phyloP scores from a whole-genome alignment of 2,888 invertebrate species.

The Zhuqinia jingwanae region DNA sequence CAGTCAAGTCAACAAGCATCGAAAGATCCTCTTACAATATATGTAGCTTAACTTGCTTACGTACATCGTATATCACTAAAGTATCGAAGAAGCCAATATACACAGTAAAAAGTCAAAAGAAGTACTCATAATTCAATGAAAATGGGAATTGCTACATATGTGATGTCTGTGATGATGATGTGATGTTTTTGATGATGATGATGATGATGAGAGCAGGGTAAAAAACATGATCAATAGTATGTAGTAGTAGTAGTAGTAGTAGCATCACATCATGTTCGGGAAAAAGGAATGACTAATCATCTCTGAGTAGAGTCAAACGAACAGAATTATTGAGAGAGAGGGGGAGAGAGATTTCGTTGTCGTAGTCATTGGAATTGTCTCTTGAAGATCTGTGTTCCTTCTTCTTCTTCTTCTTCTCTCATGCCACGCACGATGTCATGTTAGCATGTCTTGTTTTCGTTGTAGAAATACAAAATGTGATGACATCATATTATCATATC shows the following conservation, averaged over 20 bases:
- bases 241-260: not conserved
- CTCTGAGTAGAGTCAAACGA: not conserved
- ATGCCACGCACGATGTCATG: not conserved
- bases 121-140: too few species aligned
- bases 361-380: not conserved
- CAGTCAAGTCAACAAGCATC: too few species aligned
- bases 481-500: not conserved
- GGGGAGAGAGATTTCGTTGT: too few species aligned
- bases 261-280: not conserved
- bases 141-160: too few species aligned
- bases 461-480: not conserved
- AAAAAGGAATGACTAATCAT: conserved; percentile 25
- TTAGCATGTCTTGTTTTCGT: not conserved
- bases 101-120: too few species aligned
- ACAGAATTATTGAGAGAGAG: too few species aligned
- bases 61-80: too few species aligned
- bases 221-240: too few species aligned
- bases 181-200: conserved; percentile 10
- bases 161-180: conserved; percentile 8
- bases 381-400: not conserved
- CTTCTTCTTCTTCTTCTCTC: not conserved
- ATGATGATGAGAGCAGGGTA: not conserved
- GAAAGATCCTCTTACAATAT: too few species aligned
- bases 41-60: too few species aligned
- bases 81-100: too few species aligned